Percentiles rank a stretch among this genome's conserved stretches.
Evolutionary conservation across 2,113 vertebrate genomes (phyloP).

Genomic region (Hemibagrus wyckioides): DNA sequence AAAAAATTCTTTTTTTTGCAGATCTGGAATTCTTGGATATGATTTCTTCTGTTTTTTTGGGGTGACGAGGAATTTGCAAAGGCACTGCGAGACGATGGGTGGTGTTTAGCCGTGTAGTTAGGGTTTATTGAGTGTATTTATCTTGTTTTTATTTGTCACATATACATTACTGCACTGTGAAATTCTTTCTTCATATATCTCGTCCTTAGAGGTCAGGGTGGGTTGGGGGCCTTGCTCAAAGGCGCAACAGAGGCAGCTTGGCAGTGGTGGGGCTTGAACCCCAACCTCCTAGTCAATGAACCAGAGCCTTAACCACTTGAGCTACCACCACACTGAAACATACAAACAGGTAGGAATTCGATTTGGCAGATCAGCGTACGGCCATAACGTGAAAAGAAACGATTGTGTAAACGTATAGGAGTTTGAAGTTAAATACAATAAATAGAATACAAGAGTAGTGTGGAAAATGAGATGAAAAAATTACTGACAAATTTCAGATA

Average conservation of each 20-base stretch:
- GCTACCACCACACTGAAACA: too few species aligned
- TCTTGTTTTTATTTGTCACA: too few species aligned
- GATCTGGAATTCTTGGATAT: neutral
- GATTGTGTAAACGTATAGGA: neutral
- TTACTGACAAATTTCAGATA: neutral
- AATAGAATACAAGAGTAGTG: neutral
- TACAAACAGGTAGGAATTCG: neutral
- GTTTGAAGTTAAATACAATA: neutral
- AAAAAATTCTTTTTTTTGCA: accelerated
- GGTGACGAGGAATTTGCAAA: neutral
- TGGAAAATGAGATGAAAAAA: too few species aligned
- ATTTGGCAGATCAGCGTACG: neutral
- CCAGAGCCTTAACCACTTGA: too few species aligned
- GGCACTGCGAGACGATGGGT: neutral
- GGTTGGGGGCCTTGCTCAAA: too few species aligned
- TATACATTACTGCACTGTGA: too few species aligned
- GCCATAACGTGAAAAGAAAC: neutral
- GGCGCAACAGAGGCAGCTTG: too few species aligned
- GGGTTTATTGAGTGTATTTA: neutral
- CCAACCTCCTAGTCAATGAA: too few species aligned
- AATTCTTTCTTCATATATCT: too few species aligned
- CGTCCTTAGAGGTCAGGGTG: too few species aligned
- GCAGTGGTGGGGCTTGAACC: too few species aligned
- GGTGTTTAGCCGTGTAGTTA: neutral
- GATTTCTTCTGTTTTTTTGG: neutral